Base-by-base conservation (phyloP, 2,888 invertebrate species). In the Campoletis raptor region DNA sequence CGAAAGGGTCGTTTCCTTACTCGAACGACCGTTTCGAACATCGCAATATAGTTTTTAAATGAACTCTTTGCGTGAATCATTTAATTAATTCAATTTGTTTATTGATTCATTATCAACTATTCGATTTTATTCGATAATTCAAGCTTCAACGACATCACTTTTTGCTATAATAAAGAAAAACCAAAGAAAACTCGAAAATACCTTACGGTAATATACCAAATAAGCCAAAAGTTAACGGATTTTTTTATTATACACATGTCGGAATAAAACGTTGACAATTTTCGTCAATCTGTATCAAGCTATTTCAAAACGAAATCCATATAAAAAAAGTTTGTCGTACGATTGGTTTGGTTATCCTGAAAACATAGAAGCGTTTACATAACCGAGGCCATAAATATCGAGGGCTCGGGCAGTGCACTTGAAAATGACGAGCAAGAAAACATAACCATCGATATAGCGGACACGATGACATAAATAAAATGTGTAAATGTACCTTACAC, bases 301-400 rank as follows among this genome's bases (percentile, higher is more conserved):
- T n/a, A n/a, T 37, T n/a, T 3, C 9, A 36, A 70, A 67, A 73
- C 72, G 81, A 70, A 72, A 12, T 54, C 8, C 3, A 6, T 40
- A 21, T 57, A 12, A 18, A 48, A 61, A 52, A 40, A 74, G 21
- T 79, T 85, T 8, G 42, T 57, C 57, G 70, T n/a, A 79, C 78
- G 48, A 37, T 70, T 21, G 73, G 30, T 48, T 64, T 61, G 21
- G 54, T 61, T 69, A 48, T 69, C 54, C 48, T 78, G 79, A 83
- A 81, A 67, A 67, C 76, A 73, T 79, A 77, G 73, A 86, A 80
- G 66, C 66, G 74, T 64, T 54, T 57, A 45, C 24, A 70, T 21
- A 64, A 54, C 42, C 57, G 70, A 42, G 70, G 79, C 74, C 74
- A 79, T 67, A 79, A 79, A 69, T 82, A 79, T 74, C 78, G 74